Base-by-base conservation (phyloP, 1,140 invertebrate genomes). In the Chlorops oryzae region DNA sequence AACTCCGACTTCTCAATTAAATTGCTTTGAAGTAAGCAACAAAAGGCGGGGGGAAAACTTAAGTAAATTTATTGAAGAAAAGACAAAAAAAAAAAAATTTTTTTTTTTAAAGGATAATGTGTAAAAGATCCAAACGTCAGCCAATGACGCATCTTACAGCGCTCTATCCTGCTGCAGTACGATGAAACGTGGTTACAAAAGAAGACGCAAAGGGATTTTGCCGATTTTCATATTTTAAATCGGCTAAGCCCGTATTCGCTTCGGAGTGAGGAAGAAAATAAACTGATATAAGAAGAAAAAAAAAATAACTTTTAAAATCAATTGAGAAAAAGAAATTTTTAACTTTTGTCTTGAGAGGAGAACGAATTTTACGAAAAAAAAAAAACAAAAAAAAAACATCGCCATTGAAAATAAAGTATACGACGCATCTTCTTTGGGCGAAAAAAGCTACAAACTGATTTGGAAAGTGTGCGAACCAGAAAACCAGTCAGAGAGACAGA, bases 141-240 rank as follows among this genome's bases (percentile, higher is more conserved):
- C n/a, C n/a, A n/a, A n/a, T n/a, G n/a, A n/a, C n/a, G n/a, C n/a
- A n/a, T n/a, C n/a, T n/a, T n/a, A n/a, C n/a, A n/a, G n/a, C n/a
- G n/a, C n/a, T n/a, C n/a, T n/a, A n/a, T n/a, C n/a, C n/a, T n/a
- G n/a, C 15, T 15, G 28, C 24, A 13, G 23, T 44, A 51, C 49
- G 18, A 54, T 50, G 52, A 42, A 50, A 50, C 52, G 52, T 47
- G 52, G 47, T 35, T 54, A 54, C 43, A 54, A 54, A 35, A 54
- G 52, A 54, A 54, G 48, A 46, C 52, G 43, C 37, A 54, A 54
- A 32, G 48, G 47, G 52, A 13, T 50, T 43, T 47, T 34, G 48
- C 52, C 48, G 48, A 43, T 54, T 27, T 21, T n/a, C n/a, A 42
- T 5, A 20, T 9, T 42, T 24, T 12, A 21, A 12, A 22, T 32